Evolutionary conservation across 2,888 invertebrate genomes (phyloP).

Genomic region (Thyatira batis): DNA sequence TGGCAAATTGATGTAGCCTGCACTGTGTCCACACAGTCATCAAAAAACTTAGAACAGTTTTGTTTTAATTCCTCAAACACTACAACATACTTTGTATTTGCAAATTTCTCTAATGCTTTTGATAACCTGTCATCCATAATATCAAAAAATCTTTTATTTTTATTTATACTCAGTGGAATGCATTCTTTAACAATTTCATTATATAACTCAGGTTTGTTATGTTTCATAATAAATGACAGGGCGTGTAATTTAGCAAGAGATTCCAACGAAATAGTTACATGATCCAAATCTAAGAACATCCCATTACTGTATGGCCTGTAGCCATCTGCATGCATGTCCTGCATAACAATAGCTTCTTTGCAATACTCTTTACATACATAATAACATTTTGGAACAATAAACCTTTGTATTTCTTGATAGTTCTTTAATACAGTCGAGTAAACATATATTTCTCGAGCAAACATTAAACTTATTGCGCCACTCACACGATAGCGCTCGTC

Average conservation of each 20-base stretch:
- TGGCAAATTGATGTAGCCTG: conserved; percentile 61
- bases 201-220: conserved; percentile 38
- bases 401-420: conserved; percentile 45
- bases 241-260: conserved; percentile 66
- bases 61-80: conserved; percentile 44
- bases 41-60: conserved; percentile 46
- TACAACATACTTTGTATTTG: conserved; percentile 43
- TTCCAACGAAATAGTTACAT: conserved; percentile 51
- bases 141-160: conserved; percentile 58
- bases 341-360: conserved; percentile 61
- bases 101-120: conserved; percentile 57
- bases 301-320: conserved; percentile 50
- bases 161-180: conserved; percentile 50
- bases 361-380: conserved; percentile 55
- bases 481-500: conserved; percentile 67
- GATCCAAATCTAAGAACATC: conserved; percentile 58
- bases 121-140: conserved; percentile 60
- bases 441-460: conserved; percentile 63
- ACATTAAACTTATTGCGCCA: conserved; percentile 65
- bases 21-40: conserved; percentile 35
- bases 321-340: conserved; percentile 57
- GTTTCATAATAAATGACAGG: conserved; percentile 58
- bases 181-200: conserved; percentile 47
- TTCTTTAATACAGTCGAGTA: conserved; percentile 52
- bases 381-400: conserved; percentile 56